Evolutionary conservation across 2,888 invertebrate species (phyloP), one percentile per base, ranked within the genome.

Genomic region (Dolichopus griseipennis): DNA sequence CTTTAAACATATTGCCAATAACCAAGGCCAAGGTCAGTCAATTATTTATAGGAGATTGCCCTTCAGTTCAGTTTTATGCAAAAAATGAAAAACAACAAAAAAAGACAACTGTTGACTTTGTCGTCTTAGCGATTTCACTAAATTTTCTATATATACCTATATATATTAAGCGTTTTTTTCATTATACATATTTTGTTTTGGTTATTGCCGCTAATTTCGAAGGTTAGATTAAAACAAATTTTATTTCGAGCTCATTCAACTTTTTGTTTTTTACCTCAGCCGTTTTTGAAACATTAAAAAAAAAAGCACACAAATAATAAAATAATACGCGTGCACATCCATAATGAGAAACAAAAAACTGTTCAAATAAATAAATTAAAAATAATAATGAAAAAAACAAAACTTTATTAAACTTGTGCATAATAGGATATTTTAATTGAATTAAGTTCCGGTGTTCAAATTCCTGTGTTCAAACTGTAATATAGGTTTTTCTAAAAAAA

Each of bases 21-120:
- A 18, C 15, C 52, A 52, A 52, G 52, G 52, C 52, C 52, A 52
- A 52, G 52, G 52, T 52, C 52, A 52, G n/a, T 52, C 52, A 52
- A 18, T 52, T 52, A 18, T 18, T 52, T 18, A 52, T 41, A 52
- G 52, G 52, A 9, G 52, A 12, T 52, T 52, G 52, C 52, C 52
- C 52, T 52, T 52, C 52, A 52, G 15, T 52, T 27, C 27, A 27
- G 27, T 27, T 27, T 52, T 52, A 52, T 52, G 52, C 52, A 52
- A 52, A 52, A 52, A 27, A 2, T 4, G 5, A 27, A 27, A 27
- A 27, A 2, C 2, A 27, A 27, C 2, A 27, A 27, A 5, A 27
- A 27, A 27, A 27, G 18, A 12, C 18, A 52, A 52, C 52, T 52
- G 52, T 52, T 52, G 12, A 37, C 2, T 37, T 37, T 37, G 37